Base-by-base conservation (phyloP, 2,113 vertebrate genomes). In the Murina feae region DNA sequence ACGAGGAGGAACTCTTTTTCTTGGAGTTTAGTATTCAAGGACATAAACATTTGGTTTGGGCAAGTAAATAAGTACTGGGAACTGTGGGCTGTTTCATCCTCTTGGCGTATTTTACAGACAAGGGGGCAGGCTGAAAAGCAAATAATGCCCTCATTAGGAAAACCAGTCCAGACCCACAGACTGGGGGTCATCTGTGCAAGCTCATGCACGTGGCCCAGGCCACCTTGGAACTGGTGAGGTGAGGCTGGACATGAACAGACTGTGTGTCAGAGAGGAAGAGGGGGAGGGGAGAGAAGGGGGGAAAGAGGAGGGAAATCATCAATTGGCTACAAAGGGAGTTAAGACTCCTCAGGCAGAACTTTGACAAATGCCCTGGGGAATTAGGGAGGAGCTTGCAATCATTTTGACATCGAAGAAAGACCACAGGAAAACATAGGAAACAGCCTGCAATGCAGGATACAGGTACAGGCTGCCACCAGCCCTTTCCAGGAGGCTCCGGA, bases 21-120 rank as follows among this genome's bases (percentile, higher is more conserved):
- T 91, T 87, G 76, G 87, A 96, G 94, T 94, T 97, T 96, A 96
- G 90, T 91, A 96, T 90, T 96, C 93, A 97, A 87, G 90, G 96
- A 82, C 96, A 92, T 96, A 95, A 97, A 95, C 96, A 97, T 94
- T 96, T 95, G 85, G 95, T 95, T 97, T 95, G 90, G 78, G 94
- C 86, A 93, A 97, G 86, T 95, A 96, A 96, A 44, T 95, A 94
- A 94, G 92, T 42, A 82, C 87, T 95, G 95, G 81, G 92, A 96
- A 95, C 71, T 65, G 90, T 0, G 23, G 96, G 83, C 37, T 88
- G 89, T 96, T 97, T 97, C 69, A 93, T 75, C 84, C 83, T 96
- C 95, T 96, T 95, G 96, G 96, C 84, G 92, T 96, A 94, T 96
- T 97, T 96, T 97, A 97, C 93, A 97, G 96, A 97, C 93, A 94